These are phyloP conservation scores for Drosophila mimica DNA, from an alignment of 2,888 invertebrate genomes.

Conservation along the genomic window DNA sequence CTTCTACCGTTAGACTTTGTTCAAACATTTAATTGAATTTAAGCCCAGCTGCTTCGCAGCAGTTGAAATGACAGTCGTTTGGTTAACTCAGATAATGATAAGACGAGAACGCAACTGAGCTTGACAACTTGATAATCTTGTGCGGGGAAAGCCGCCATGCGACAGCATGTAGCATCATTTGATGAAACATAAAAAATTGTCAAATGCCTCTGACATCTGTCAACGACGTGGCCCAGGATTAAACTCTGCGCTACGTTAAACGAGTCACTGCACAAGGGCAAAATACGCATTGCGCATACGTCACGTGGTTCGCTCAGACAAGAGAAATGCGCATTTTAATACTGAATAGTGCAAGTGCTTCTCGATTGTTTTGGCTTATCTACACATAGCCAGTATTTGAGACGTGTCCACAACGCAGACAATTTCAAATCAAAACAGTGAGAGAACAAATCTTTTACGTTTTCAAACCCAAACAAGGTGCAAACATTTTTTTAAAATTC, in stretches of 20 bases:
- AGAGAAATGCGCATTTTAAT: slow-evolving; percentile 19
- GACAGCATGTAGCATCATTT: slow-evolving; percentile 61
- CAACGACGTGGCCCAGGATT: slow-evolving; percentile 44
- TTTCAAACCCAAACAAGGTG: background rate
- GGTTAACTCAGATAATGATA: slow-evolving; percentile 54
- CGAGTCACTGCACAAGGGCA: slow-evolving; percentile 30
- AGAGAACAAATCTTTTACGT: background rate
- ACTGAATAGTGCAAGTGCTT: slow-evolving; percentile 9
- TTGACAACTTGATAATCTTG: slow-evolving; percentile 66
- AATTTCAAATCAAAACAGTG: slow-evolving; percentile 4
- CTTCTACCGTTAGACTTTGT: slow-evolving; percentile 24
- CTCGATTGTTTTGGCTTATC: background rate
- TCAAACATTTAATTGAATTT: slow-evolving; percentile 61
- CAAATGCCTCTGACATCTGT: slow-evolving; percentile 71
- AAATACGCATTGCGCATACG: slow-evolving; percentile 61
- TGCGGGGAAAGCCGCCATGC: slow-evolving; percentile 29
- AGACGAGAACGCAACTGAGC: slow-evolving; percentile 15
- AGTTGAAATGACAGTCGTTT: slow-evolving; percentile 34
- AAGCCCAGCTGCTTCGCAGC: slow-evolving; percentile 37
- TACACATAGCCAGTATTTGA: slow-evolving; percentile 1
- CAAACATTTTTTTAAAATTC: background rate
- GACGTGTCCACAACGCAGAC: slow-evolving; percentile 1
- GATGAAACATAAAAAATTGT: slow-evolving; percentile 58
- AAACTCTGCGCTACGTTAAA: slow-evolving; percentile 36
- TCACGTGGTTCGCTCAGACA: slow-evolving; percentile 39